These are phyloP conservation scores for Drosophila niveifrons DNA, from an alignment of 2,888 invertebrate genomes.

Conservation along the genomic window DNA sequence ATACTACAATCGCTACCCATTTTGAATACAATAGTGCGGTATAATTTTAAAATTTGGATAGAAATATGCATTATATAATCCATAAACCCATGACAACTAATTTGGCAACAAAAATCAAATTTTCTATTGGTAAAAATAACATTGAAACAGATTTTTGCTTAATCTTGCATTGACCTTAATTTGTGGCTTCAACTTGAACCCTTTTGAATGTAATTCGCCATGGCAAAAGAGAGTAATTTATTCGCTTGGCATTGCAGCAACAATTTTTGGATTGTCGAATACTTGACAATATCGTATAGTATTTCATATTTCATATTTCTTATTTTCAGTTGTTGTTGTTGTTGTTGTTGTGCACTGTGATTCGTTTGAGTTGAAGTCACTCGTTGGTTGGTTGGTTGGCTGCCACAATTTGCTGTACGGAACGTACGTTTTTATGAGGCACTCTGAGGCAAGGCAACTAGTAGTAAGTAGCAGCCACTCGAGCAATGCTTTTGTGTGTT, in stretches of 20 bases:
- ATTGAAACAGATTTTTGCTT: neutral
- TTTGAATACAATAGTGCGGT: too few species aligned
- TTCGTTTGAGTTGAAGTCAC: constrained; percentile 12
- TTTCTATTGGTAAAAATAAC: too few species aligned
- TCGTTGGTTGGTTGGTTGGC: constrained; percentile 17
- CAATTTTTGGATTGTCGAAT: constrained; percentile 14
- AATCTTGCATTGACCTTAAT: constrained; percentile 20
- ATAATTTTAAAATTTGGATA: too few species aligned
- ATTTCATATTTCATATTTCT: constrained; percentile 6
- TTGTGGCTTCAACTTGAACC: neutral
- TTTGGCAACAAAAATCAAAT: too few species aligned
- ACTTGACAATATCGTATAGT: neutral
- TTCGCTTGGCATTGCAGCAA: constrained; percentile 5
- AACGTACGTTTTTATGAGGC: constrained; percentile 52
- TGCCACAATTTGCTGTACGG: constrained; percentile 46
- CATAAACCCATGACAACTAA: too few species aligned
- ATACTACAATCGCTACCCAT: too few species aligned
- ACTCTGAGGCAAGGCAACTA: constrained; percentile 51
- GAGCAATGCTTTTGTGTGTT: constrained; percentile 52
- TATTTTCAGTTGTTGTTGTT: neutral
- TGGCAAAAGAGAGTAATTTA: constrained; percentile 3
- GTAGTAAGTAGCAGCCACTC: constrained; percentile 63
- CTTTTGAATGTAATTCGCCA: neutral
- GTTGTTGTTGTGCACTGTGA: constrained; percentile 1
- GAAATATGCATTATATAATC: too few species aligned